Evolutionary conservation across 2,888 invertebrate species (phyloP).

Genomic region (Lasioglossum oenotherae): DNA sequence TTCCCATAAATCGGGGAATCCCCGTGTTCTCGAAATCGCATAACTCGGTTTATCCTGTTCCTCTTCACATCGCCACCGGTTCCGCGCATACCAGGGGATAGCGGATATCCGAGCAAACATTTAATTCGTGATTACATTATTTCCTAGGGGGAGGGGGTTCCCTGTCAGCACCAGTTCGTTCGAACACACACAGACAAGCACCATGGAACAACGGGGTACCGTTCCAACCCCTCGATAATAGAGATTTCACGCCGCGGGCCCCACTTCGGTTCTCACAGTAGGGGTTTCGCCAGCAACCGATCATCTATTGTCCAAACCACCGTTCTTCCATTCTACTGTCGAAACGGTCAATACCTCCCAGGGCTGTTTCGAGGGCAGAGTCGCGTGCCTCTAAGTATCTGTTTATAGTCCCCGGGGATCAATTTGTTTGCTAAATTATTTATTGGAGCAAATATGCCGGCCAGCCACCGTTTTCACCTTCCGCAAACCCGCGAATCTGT

Average conservation of each 20-base stretch:
- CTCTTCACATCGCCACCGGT: background rate
- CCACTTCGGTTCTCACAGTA: slow-evolving; percentile 83
- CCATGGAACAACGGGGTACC: slow-evolving; percentile 63
- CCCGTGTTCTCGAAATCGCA: background rate
- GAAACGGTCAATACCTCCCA: slow-evolving; percentile 43
- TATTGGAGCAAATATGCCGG: slow-evolving; percentile 83
- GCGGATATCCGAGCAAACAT: slow-evolving; percentile 77
- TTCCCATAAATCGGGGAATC: background rate
- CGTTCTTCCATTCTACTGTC: rapidly evolving
- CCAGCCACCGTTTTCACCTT: slow-evolving; percentile 67
- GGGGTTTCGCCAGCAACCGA: slow-evolving; percentile 73
- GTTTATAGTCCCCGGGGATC: slow-evolving; percentile 84
- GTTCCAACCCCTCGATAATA: slow-evolving; percentile 80
- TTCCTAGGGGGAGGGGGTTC: slow-evolving; percentile 67
- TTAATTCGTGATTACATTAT: slow-evolving; percentile 83
- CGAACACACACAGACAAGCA: slow-evolving; percentile 37
- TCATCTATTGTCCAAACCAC: slow-evolving; percentile 71
- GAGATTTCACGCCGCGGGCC: slow-evolving; percentile 84
- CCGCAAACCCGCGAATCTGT: slow-evolving; percentile 75
- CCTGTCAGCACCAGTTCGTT: slow-evolving; percentile 73
- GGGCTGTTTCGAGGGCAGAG: slow-evolving; percentile 20
- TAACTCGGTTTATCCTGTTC: background rate
- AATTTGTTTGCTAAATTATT: slow-evolving; percentile 85
- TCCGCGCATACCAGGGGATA: slow-evolving; percentile 26
- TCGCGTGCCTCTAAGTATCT: slow-evolving; percentile 84